Conservation (phyloP, 2,113 vertebrate species). For the Arizona elegans region DNA sequence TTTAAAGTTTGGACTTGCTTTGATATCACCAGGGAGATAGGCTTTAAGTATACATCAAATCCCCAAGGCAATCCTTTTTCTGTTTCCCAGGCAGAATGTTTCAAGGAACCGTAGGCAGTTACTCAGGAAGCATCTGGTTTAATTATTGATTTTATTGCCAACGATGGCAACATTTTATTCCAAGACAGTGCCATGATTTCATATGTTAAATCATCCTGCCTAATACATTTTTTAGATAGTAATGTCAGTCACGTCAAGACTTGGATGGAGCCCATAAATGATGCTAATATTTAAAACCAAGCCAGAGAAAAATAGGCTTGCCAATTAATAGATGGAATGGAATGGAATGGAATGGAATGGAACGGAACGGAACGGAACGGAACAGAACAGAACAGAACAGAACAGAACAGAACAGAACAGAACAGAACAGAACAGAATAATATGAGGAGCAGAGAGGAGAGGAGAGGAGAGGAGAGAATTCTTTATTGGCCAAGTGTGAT, state of each 20-base stretch:
- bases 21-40: slow-evolving; percentile 36
- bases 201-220: neutral
- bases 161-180: neutral
- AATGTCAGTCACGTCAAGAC: neutral
- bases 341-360: too few species aligned
- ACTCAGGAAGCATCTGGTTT: neutral
- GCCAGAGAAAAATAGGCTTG: fast-evolving
- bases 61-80: neutral
- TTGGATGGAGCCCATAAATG: neutral
- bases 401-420: too few species aligned
- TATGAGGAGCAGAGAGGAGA: too few species aligned
- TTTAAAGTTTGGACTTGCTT: neutral
- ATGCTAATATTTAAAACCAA: neutral
- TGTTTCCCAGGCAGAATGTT: neutral
- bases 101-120: neutral
- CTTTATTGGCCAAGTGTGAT: too few species aligned
- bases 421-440: too few species aligned
- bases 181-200: neutral
- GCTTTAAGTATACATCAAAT: neutral
- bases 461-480: too few species aligned
- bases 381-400: too few species aligned
- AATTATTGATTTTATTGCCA: neutral
- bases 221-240: neutral
- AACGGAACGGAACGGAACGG: too few species aligned
- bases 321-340: slow-evolving; percentile 11